A percentile compares a stretch with the other conserved stretches of the same genome.
phyloP scores from a whole-genome alignment of 2,797 vertebrate species.

The Alouatta caraya region DNA sequence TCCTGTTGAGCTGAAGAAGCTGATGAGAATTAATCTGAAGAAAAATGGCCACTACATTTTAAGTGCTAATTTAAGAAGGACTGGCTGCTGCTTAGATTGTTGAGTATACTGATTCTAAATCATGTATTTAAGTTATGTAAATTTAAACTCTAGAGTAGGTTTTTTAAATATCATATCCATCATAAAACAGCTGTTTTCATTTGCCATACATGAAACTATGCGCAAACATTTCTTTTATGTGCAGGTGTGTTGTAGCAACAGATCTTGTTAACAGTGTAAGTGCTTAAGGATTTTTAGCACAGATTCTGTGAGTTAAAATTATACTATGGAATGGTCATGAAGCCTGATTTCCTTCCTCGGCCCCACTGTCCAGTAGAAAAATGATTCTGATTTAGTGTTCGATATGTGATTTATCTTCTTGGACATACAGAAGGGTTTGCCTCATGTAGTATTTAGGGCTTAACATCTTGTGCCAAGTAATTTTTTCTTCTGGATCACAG shows the following conservation, averaged over 20 bases:
- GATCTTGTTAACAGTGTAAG: not conserved
- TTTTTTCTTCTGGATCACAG: not conserved
- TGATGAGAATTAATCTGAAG: not conserved
- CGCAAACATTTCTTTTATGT: not conserved
- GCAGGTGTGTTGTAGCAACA: not conserved
- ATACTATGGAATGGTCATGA: not conserved
- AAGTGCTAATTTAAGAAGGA: constrained; percentile 7
- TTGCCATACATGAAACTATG: not conserved
- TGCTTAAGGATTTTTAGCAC: not conserved
- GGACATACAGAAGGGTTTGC: not conserved
- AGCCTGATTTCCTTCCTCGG: not conserved
- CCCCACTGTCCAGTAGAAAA: not conserved
- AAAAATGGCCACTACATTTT: constrained; percentile 23
- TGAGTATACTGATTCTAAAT: not conserved
- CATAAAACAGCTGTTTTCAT: not conserved
- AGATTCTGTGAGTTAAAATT: constrained; percentile 4
- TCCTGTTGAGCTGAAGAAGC: not conserved
- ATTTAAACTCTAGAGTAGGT: not conserved
- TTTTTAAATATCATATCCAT: not conserved
- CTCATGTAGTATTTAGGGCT: not conserved
- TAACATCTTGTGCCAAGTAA: not conserved
- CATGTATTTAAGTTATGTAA: not conserved
- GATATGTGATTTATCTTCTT: not conserved
- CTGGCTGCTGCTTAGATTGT: not conserved
- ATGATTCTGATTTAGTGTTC: not conserved